Evolutionary conservation across 2,113 vertebrate species (phyloP), one percentile per base, ranked within the genome.

Genomic region (Lipotes vexillifer): DNA sequence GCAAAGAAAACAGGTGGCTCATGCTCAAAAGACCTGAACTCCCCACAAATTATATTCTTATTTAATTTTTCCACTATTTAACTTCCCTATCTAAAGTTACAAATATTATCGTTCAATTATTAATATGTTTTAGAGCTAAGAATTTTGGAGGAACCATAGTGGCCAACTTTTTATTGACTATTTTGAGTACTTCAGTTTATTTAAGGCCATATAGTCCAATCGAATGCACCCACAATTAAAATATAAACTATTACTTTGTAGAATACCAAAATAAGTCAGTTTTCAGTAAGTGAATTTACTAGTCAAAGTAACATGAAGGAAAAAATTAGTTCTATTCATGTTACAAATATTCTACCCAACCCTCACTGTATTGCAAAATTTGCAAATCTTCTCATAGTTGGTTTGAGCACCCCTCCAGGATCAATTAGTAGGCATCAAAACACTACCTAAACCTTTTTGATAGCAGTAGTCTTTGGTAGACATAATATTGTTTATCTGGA

Each of bases 281-380:
- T 87, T 96, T 90, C 23, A 84, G 10, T 46, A 90, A 92, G 12
- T 33, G 11, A 74, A 63, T 55, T 92, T 90, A 31, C 1, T 91
- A 49, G 57, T 81, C 65, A 84, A 75, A 38, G 7, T 49, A 88
- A 83, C 8, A 8, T 44, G 31, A 87, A 84, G 6, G 38, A 66
- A 66, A 46, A 65, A 61, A 0, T 36, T 66, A 83, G 14, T 87
- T 74, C 15, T 13, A 44, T 72, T 94, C 8, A 33, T 27, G 9
- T 55, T 13, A 59, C 31, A 57, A 57, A 1, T 65, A 68, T 36
- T 88, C 33, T 57, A 8, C 5, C 2, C 14, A 52, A 8, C 9
- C 27, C 12, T 94, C 72, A 55, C 3, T 46, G 1, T 36, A 27
- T 61, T 52, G 85, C 61, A 69, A 15, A 85, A 55, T 81, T 38